phyloP scores from a whole-genome alignment of 1,140 invertebrate species.

The Tachypleus tridentatus region DNA sequence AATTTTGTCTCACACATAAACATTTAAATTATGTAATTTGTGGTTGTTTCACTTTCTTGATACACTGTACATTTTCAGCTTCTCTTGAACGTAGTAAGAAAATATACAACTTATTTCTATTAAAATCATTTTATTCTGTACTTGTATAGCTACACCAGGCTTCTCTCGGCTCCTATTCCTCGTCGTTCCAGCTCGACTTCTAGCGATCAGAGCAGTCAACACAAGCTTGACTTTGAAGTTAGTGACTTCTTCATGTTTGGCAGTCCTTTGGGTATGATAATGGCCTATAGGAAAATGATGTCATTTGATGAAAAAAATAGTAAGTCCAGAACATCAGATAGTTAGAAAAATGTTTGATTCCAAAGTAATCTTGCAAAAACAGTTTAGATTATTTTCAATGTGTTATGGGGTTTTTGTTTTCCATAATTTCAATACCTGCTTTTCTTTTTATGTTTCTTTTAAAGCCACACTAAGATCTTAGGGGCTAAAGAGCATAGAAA shows the following conservation, averaged over 20 bases:
- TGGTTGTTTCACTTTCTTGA: no score
- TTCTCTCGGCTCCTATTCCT: conserved; percentile 19
- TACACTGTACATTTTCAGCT: no score
- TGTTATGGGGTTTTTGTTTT: no score
- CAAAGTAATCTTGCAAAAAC: no score
- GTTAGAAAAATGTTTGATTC: no score
- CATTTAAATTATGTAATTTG: no score
- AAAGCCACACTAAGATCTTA: not conserved
- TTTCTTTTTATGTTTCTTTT: not conserved
- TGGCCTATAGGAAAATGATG: conserved; percentile 72
- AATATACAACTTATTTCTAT: no score
- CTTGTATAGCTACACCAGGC: not conserved
- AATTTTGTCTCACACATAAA: no score
- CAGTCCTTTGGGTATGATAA: conserved; percentile 78
- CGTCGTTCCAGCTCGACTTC: conserved; percentile 21
- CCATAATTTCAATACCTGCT: not conserved
- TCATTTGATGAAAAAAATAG: conserved; percentile 36
- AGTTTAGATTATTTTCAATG: no score
- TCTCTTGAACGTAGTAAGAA: no score
- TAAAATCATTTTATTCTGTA: no score
- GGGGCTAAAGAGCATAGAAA: no score
- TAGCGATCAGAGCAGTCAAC: conserved; percentile 42
- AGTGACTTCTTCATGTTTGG: conserved; percentile 95
- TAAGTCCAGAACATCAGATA: conserved; percentile 37
- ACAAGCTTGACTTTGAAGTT: conserved; percentile 86